phyloP scores from a whole-genome alignment of 2,888 invertebrate species.

The Plagodis pulveraria region DNA sequence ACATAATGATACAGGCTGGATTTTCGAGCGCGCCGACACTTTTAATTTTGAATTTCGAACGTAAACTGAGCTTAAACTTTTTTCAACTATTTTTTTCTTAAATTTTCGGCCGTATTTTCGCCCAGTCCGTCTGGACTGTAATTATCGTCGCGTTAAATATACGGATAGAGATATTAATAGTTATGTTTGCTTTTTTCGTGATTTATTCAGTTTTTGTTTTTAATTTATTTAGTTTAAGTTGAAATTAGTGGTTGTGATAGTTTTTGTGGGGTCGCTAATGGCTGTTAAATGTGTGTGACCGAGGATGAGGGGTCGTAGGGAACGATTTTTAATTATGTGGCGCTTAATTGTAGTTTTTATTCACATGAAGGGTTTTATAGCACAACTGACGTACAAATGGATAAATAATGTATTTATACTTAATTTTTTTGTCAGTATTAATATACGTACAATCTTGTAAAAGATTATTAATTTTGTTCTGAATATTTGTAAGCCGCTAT shows the following conservation, averaged over 20 bases:
- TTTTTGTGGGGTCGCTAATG: constrained; percentile 74
- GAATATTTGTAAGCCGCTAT: no score
- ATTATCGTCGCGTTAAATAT: constrained; percentile 81
- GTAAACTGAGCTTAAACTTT: constrained; percentile 51
- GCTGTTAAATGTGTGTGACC: constrained; percentile 73
- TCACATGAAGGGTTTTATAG: background rate
- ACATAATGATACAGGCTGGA: constrained; percentile 78
- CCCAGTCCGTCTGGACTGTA: constrained; percentile 59
- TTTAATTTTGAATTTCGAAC: constrained; percentile 74
- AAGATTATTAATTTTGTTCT: no score
- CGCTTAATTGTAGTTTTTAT: constrained; percentile 32
- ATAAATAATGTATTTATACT: no score
- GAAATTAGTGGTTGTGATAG: constrained; percentile 74
- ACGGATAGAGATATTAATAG: constrained; percentile 83
- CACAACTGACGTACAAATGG: background rate
- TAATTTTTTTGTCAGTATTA: no score
- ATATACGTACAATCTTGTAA: no score
- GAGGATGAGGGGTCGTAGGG: constrained; percentile 17
- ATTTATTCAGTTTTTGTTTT: constrained; percentile 75
- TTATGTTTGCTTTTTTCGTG: constrained; percentile 78
- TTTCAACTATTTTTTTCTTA: constrained; percentile 14
- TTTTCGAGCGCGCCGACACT: constrained; percentile 31
- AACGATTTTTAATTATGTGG: constrained; percentile 22
- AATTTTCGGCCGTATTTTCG: constrained; percentile 20
- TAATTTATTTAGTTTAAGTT: constrained; percentile 78